Evolutionary conservation across 2,113 vertebrate species (phyloP).

Genomic region (Macaca fascicularis): T2T-MFA8v1.1 NC_088377.1:6866001-6866500

Average conservation of each 20-base stretch:
- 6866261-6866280: background rate
- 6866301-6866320: background rate
- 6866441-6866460: background rate
- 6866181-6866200: background rate
- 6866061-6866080: background rate
- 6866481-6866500: background rate
- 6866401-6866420: background rate
- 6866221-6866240: background rate
- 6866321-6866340: too few species aligned
- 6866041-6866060: background rate
- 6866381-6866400: background rate
- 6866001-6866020: too few species aligned
- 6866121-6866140: background rate
- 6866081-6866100: background rate
- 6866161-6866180: accelerated
- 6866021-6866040: background rate
- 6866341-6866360: background rate
- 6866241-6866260: background rate
- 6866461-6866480: background rate
- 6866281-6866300: accelerated
- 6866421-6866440: background rate
- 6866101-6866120: background rate
- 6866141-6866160: background rate
- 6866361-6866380: background rate
- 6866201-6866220: accelerated